Evolutionary conservation across 2,888 invertebrate species (phyloP), one percentile per base, ranked within the genome.

Genomic region (Pyrocoelia pectoralis): DNA sequence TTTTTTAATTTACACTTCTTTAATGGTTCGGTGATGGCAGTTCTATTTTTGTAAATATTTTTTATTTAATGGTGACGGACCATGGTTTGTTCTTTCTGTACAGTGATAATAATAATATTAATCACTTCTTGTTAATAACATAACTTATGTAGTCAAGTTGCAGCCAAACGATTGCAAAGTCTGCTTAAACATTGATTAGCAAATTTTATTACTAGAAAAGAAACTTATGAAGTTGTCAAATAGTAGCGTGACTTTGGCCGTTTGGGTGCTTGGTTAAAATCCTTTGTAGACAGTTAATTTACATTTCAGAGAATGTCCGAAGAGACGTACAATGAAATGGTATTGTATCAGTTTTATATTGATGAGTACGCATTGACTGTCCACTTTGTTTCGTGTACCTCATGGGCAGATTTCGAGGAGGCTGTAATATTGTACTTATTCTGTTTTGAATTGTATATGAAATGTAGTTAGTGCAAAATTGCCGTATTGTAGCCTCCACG

Each of bases 281-380:
- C 65, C 60, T 69, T 76, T 75, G 74, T 76, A 76, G 74, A 73
- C 72, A 70, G 76, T 77, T 72, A 66, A 83, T 85, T 87, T 87
- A 81, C 83, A 88, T 89, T 89, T 87, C 90, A 90, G 90, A 89
- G 87, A 89, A 89, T 89, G 88, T 89, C 89, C 85, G 89, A 90
- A 87, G 90, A 90, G 85, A 87, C 88, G 86, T 89, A 89, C 89
- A 90, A 90, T 88, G 88, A 89, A 84, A 89, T 90, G 90, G 90
- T 90, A 90, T 85, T 82, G 85, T 86, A 86, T 85, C 78, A 76
- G 73, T 76, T 78, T 78, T 76, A 72, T 72, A 68, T 70, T 69
- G 66, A 69, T 67, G 65, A 67, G 62, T 68, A 69, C 62, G 67
- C 66, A 65, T 70, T 69, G 67, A 65, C 57, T 70, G 70, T 71